A percentile compares a stretch with the other conserved stretches of the same genome.
Evolutionary conservation across 2,888 invertebrate genomes (phyloP).

Genomic region (Carpatolechia fugitivella): DNA sequence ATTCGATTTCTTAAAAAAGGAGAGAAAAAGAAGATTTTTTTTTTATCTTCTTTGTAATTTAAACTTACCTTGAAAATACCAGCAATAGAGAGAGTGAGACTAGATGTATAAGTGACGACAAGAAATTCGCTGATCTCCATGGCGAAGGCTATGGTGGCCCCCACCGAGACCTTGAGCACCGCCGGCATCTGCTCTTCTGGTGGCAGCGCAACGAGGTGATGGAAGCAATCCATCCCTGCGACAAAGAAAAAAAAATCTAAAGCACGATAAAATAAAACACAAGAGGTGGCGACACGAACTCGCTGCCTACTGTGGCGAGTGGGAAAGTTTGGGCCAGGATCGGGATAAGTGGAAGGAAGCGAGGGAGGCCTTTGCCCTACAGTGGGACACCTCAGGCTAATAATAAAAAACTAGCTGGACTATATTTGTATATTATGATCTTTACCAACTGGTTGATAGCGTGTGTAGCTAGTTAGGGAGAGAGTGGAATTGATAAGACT

Average conservation of each 20-base stretch:
- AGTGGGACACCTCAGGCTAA: too few relatives aligned
- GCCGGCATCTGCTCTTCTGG: conserved; percentile 63
- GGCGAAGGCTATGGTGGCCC: conserved; percentile 92
- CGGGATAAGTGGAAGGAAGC: too few relatives aligned
- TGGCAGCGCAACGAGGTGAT: conserved; percentile 44
- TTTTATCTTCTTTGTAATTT: too few relatives aligned
- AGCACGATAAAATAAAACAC: background rate
- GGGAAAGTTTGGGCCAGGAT: too few relatives aligned
- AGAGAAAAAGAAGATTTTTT: background rate
- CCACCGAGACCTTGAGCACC: conserved; percentile 82
- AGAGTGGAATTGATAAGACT: too few relatives aligned
- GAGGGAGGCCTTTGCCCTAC: too few relatives aligned
- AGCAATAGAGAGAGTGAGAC: conserved; percentile 96
- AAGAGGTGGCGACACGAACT: background rate
- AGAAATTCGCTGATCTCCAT: conserved; percentile 98
- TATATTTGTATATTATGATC: too few relatives aligned
- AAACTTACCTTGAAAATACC: conserved; percentile 99
- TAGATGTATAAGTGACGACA: conserved; percentile 95
- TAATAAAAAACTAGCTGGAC: too few relatives aligned
- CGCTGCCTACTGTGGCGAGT: too few relatives aligned
- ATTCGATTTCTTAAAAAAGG: too few relatives aligned
- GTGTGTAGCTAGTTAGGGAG: too few relatives aligned
- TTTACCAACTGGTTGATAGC: too few relatives aligned
- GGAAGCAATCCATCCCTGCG: conserved; percentile 61
- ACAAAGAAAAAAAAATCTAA: background rate